Base-by-base conservation (phyloP, 2,113 vertebrate species). In the Coregonus clupeaformis region DNA sequence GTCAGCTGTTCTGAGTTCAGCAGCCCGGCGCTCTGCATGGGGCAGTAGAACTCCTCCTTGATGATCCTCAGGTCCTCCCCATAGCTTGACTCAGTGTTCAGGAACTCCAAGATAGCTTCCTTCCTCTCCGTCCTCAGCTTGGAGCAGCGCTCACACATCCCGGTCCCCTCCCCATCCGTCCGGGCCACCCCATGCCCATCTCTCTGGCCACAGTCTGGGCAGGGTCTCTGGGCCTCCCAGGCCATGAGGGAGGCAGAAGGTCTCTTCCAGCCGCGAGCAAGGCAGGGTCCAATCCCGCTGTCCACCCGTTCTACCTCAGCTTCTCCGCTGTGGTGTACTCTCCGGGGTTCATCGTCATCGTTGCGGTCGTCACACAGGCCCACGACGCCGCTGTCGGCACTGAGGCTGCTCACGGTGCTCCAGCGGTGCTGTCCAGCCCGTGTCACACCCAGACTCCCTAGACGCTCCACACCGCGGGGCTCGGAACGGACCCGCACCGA, bases 321-420 rank as follows among this genome's bases (percentile, higher is more conserved):
- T 0, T 92, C 83, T 0, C 89, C 77, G 63, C 6, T 82, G 0
- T 81, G 77, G 22, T 92, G 93, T 71, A 82, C 84, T 0, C 75
- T 85, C 1, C 77, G 85, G 1, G 89, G 90, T 60, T 91, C 91
- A 7, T 92, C 90, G 0, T 91, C 90, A 55, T 92, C 90, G 32
- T 96, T 95, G 3, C 90, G 85, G 76, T 93, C 93, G 14, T 96
- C 94, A 0, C 91, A 94, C 72, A 95, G 88, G 0, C 95, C 95
- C 6, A 95, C 94, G 1, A 98, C 94, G 0, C 95, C 95, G 0
- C 96, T 97, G 94, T 96, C 96, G 0, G 94, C 93, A 49, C 96
- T 98, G 82, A 96, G 90, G 83, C 95, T 96, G 92, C 95, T 97
- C 83, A 95, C 89, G 4, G 95, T 96, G 87, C 95, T 97, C 96